Evolutionary conservation across 2,797 vertebrate species (phyloP).

Genomic region (Danionella dracula): DNA sequence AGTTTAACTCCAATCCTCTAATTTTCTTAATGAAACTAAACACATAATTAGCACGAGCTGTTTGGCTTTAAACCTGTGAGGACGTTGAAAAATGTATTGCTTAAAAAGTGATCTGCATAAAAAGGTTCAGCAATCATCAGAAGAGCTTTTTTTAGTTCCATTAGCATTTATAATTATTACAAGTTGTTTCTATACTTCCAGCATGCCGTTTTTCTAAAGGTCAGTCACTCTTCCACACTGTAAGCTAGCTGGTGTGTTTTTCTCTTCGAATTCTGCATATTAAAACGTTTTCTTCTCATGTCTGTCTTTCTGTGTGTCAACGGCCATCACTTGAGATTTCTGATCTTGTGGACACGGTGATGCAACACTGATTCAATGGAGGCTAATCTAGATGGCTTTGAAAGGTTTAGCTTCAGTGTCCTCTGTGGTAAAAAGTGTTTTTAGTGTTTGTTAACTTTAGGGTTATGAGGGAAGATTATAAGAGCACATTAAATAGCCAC

Average conservation of each 20-base stretch:
- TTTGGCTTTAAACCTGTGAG: not conserved
- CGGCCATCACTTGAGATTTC: not conserved
- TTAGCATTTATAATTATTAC: not conserved
- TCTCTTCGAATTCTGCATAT: too few species aligned
- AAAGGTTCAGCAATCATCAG: not conserved
- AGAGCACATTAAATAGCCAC: too few species aligned
- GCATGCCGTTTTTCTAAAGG: too few species aligned
- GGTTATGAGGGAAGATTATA: too few species aligned
- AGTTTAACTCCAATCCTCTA: not conserved
- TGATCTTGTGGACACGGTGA: not conserved
- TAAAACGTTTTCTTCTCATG: too few species aligned
- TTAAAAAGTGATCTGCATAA: not conserved
- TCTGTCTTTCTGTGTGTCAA: not conserved
- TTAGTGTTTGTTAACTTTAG: too few species aligned
- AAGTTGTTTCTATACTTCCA: too few species aligned
- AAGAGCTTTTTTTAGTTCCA: not conserved
- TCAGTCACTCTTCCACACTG: too few species aligned
- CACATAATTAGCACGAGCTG: not conserved
- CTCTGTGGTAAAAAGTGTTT: not conserved
- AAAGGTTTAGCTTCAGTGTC: not conserved
- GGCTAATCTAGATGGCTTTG: slow-evolving; percentile 10
- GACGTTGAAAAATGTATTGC: not conserved
- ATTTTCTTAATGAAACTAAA: not conserved
- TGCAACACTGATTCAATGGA: slow-evolving; percentile 20
- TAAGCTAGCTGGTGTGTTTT: too few species aligned